Conservation (phyloP, 2,113 vertebrate species). For the Alligator sinensis region DNA sequence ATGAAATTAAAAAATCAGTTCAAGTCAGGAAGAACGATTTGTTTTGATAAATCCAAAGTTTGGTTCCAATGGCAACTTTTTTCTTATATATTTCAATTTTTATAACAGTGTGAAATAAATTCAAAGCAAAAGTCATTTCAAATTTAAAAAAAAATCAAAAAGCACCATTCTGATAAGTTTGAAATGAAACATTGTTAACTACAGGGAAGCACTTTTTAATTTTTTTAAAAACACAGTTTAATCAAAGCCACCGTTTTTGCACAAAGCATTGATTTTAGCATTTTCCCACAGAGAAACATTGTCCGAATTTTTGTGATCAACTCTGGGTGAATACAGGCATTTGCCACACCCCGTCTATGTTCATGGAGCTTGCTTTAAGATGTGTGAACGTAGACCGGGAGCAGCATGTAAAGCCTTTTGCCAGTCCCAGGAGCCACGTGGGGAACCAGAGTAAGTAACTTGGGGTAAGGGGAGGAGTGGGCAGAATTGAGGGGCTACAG, state of each 20-base stretch:
- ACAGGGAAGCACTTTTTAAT: not conserved
- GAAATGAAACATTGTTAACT: not conserved
- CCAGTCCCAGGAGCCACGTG: too few relatives aligned
- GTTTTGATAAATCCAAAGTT: conserved; percentile 8
- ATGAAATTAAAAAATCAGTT: not conserved
- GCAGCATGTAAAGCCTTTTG: too few relatives aligned
- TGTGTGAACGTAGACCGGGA: too few relatives aligned
- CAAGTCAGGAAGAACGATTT: not conserved
- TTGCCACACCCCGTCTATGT: too few relatives aligned
- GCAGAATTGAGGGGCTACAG: too few relatives aligned
- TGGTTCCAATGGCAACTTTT: conserved; percentile 20
- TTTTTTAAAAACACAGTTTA: not conserved
- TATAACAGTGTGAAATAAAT: not conserved
- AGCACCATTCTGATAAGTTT: not conserved
- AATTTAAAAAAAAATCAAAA: not conserved
- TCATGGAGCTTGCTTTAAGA: too few relatives aligned
- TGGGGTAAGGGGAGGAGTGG: too few relatives aligned
- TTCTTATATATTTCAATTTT: not conserved
- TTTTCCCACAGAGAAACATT: not conserved
- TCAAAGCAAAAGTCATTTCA: not conserved
- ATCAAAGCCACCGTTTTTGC: not conserved
- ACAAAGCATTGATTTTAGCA: not conserved
- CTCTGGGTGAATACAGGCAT: not conserved
- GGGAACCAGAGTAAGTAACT: too few relatives aligned
- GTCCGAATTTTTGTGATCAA: not conserved